Percentiles rank a stretch among this genome's conserved stretches.
phyloP scores from a whole-genome alignment of 2,113 vertebrate genomes.

The Lepus timidus region DNA sequence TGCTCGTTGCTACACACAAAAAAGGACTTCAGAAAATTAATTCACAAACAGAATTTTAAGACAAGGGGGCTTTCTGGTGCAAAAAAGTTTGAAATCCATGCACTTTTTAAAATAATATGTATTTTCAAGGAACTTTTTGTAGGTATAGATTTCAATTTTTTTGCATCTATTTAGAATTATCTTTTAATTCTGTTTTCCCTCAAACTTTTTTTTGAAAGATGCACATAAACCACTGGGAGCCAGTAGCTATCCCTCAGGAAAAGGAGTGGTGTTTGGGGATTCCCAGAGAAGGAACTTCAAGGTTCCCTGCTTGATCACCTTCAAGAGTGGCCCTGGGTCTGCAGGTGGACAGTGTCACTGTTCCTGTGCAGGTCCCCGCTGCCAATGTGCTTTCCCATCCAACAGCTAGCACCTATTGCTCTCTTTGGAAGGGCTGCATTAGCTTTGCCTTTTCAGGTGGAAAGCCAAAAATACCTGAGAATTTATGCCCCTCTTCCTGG shows the following conservation, averaged over 20 bases:
- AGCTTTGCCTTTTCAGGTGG: neutral
- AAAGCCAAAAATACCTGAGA: neutral
- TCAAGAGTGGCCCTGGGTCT: neutral
- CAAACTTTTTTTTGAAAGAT: too few relatives aligned
- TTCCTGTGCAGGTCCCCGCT: neutral
- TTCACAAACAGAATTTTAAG: too few relatives aligned
- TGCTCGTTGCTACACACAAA: neutral
- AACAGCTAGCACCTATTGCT: neutral
- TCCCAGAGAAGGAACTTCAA: neutral
- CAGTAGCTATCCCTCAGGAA: neutral
- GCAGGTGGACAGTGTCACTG: neutral
- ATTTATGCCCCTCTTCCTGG: neutral
- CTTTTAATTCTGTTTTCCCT: too few relatives aligned
- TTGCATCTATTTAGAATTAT: too few relatives aligned
- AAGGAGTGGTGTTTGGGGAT: neutral
- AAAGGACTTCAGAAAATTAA: too few relatives aligned
- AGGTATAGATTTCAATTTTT: too few relatives aligned
- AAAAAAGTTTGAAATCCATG: too few relatives aligned
- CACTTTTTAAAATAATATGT: too few relatives aligned
- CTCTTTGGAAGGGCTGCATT: neutral
- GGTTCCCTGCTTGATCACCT: neutral
- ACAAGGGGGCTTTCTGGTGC: too few relatives aligned
- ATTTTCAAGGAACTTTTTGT: too few relatives aligned
- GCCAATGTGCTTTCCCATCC: neutral
- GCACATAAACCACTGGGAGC: neutral